These are phyloP conservation scores for Ochlodes sylvanus DNA, from an alignment of 2,888 invertebrate genomes.

Conservation along the genomic window DNA sequence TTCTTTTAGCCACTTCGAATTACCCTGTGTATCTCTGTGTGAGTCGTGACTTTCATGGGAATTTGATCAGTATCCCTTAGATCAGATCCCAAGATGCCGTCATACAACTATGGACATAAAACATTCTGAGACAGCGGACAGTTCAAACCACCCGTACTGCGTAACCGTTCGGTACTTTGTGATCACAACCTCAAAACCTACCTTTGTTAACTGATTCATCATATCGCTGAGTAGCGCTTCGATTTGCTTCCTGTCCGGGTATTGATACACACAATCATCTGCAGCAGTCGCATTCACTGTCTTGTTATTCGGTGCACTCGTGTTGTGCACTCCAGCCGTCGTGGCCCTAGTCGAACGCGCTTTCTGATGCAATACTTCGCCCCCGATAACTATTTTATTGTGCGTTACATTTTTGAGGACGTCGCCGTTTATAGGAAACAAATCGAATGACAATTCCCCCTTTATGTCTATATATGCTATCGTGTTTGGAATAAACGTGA, in stretches of 20 bases:
- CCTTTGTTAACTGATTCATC: slow-evolving; percentile 63
- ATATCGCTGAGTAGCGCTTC: slow-evolving; percentile 58
- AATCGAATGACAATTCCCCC: slow-evolving; percentile 41
- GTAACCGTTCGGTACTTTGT: too few species aligned
- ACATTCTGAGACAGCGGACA: too few species aligned
- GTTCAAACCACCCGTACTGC: too few species aligned
- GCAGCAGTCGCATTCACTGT: slow-evolving; percentile 30
- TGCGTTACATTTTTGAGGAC: slow-evolving; percentile 11
- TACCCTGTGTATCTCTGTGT: too few species aligned
- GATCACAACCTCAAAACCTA: slow-evolving; percentile 39
- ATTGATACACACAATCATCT: slow-evolving; percentile 55
- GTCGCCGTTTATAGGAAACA: slow-evolving; percentile 21
- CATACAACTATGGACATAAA: too few species aligned
- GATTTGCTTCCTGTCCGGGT: slow-evolving; percentile 53
- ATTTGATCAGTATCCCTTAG: too few species aligned
- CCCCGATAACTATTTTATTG: not conserved
- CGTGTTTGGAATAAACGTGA: slow-evolving; percentile 35
- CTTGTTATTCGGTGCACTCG: too few species aligned
- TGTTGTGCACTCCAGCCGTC: too few species aligned
- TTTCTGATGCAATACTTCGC: slow-evolving; percentile 34
- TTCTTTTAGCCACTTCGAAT: too few species aligned
- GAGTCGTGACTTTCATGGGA: too few species aligned
- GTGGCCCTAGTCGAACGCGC: too few species aligned
- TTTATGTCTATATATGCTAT: slow-evolving; percentile 31
- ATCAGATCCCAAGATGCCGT: too few species aligned